These are phyloP conservation scores for Netelia fuscicornis DNA, from an alignment of 2,888 invertebrate species.

Conservation along the genomic window DNA sequence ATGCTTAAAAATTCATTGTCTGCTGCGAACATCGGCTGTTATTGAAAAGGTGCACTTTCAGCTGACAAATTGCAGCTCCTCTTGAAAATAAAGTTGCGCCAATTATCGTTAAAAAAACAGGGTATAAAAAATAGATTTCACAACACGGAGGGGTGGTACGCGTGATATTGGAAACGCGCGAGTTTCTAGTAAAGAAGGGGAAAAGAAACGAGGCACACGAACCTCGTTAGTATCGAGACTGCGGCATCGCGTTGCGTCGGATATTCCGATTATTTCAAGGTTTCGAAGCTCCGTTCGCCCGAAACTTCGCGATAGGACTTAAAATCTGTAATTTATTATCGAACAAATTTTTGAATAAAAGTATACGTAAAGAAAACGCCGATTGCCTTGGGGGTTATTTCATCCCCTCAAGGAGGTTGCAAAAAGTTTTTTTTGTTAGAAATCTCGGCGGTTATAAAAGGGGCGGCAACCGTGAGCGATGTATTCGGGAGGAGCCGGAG, in stretches of 20 bases:
- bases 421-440: constrained; percentile 35
- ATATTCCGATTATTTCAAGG: constrained; percentile 2
- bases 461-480: constrained; percentile 56
- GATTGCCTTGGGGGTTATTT: not conserved
- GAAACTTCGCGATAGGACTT: constrained; percentile 1
- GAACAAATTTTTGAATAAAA: constrained; percentile 5
- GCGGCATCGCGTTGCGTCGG: constrained; percentile 43
- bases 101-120: constrained; percentile 21
- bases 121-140: not conserved
- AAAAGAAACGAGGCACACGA: not conserved
- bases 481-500: constrained; percentile 29
- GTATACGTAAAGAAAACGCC: not conserved
- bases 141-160: not conserved
- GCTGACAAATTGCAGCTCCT: not conserved
- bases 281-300: not conserved
- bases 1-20: not conserved
- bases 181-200: constrained; percentile 1
- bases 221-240: constrained; percentile 23
- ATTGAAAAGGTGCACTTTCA: constrained; percentile 20
- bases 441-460: constrained; percentile 55
- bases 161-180: constrained; percentile 16
- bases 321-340: not conserved
- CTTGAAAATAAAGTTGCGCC: not conserved
- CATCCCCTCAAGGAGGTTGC: constrained; percentile 5
- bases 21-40: not conserved